Conservation (phyloP, 2,888 invertebrate species). For the Pharmacophagus antenor region DNA sequence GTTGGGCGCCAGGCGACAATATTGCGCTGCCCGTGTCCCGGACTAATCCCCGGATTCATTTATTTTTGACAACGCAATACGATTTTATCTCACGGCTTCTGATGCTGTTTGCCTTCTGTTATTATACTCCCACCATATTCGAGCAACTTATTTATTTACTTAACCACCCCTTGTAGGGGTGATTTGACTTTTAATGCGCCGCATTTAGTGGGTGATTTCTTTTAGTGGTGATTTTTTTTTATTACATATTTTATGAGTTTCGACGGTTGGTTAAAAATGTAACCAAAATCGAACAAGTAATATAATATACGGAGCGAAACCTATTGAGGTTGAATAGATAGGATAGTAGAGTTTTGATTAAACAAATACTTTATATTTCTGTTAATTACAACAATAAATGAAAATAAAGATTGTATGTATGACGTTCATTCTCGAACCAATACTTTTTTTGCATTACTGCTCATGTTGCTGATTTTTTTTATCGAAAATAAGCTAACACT, state of each 20-base stretch:
- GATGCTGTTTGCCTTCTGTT: conserved; percentile 81
- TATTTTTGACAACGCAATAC: conserved; percentile 82
- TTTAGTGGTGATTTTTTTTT: conserved; percentile 38
- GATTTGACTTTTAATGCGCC: conserved; percentile 72
- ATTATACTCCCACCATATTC: conserved; percentile 74
- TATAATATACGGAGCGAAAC: neutral
- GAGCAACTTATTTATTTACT: conserved; percentile 77
- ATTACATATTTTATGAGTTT: neutral
- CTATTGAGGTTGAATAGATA: neutral
- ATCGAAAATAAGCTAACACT: too few relatives aligned
- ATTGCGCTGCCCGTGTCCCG: conserved; percentile 74
- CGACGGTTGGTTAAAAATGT: neutral
- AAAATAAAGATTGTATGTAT: too few relatives aligned
- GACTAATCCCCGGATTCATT: conserved; percentile 80
- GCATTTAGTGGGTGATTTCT: conserved; percentile 65
- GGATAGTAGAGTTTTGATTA: neutral
- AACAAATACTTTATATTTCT: too few relatives aligned
- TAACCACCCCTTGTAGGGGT: conserved; percentile 68
- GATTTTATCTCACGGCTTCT: conserved; percentile 81
- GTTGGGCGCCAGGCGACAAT: conserved; percentile 70
- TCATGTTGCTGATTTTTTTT: too few relatives aligned
- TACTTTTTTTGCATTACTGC: too few relatives aligned
- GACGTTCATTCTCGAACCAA: too few relatives aligned
- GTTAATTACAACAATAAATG: too few relatives aligned
- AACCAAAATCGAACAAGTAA: neutral